Evolutionary conservation across 2,797 vertebrate species (phyloP).

Genomic region (Emys orbicularis): DNA sequence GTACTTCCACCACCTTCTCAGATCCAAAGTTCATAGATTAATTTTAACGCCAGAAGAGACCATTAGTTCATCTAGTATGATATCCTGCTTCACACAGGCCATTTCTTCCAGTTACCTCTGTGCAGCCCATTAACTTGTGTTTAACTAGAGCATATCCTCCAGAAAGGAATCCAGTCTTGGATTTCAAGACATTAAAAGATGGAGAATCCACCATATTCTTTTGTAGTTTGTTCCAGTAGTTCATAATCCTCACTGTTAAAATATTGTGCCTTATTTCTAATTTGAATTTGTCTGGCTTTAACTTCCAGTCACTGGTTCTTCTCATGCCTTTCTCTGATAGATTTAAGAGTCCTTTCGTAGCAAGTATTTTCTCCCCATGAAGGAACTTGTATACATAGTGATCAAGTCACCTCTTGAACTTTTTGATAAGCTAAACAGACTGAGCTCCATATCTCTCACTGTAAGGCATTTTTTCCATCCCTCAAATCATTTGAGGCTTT

Average conservation of each 20-base stretch:
- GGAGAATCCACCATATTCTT: not conserved
- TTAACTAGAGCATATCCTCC: not conserved
- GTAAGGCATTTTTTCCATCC: not conserved
- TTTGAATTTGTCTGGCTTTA: not conserved
- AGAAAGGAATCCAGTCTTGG: not conserved
- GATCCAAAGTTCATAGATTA: not conserved
- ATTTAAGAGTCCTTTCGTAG: not conserved
- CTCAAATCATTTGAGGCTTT: not conserved
- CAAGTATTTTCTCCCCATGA: not conserved
- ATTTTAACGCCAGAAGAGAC: not conserved
- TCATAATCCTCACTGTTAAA: not conserved
- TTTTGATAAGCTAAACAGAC: not conserved
- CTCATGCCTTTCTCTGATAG: not conserved
- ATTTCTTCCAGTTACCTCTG: not conserved
- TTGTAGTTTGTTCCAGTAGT: not conserved
- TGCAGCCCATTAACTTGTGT: not conserved
- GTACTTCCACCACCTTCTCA: not conserved
- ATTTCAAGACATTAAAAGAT: not conserved
- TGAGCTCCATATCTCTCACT: not conserved
- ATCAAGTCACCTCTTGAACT: not conserved
- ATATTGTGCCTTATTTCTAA: not conserved
- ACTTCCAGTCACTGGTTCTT: not conserved
- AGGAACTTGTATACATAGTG: not conserved
- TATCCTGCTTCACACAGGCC: not conserved
- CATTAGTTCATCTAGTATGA: not conserved